Evolutionary conservation across 2,797 vertebrate species (phyloP).

Genomic region (Orestias chungarensis): DNA sequence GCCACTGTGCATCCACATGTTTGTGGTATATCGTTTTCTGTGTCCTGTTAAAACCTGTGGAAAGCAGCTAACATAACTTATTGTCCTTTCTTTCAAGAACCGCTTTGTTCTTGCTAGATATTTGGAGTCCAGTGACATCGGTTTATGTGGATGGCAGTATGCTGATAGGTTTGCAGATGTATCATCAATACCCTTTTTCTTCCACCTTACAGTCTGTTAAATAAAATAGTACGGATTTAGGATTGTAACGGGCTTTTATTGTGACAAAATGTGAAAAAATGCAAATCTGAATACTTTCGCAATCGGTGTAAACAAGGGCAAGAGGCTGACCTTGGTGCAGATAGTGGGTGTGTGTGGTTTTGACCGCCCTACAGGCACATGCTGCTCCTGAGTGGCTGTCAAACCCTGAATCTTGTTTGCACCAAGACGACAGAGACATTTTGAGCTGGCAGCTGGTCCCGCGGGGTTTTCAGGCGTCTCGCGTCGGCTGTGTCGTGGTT

Average conservation of each 20-base stretch:
- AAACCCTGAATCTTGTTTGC: slow-evolving; percentile 55
- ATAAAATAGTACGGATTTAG: neutral
- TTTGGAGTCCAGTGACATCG: neutral
- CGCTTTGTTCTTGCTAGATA: no score
- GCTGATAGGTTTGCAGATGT: neutral
- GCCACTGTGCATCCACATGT: no score
- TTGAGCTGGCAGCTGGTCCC: slow-evolving; percentile 42
- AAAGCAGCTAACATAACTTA: no score
- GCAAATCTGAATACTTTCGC: neutral
- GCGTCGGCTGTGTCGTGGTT: slow-evolving; percentile 78
- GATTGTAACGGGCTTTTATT: no score
- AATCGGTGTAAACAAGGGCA: neutral
- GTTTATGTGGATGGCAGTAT: neutral
- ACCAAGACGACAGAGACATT: slow-evolving; percentile 35
- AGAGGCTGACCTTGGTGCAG: slow-evolving; percentile 52
- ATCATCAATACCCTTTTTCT: neutral
- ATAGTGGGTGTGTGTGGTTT: slow-evolving; percentile 51
- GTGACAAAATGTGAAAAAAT: neutral
- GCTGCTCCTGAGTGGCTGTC: slow-evolving; percentile 46
- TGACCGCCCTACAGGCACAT: slow-evolving; percentile 32
- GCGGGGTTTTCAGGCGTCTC: slow-evolving; percentile 65
- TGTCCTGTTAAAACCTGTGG: no score
- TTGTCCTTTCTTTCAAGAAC: no score
- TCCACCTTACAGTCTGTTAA: neutral
- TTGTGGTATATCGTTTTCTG: no score